Conservation (phyloP, 1,140 invertebrate genomes). For the Brachionus koreanus region DNA sequence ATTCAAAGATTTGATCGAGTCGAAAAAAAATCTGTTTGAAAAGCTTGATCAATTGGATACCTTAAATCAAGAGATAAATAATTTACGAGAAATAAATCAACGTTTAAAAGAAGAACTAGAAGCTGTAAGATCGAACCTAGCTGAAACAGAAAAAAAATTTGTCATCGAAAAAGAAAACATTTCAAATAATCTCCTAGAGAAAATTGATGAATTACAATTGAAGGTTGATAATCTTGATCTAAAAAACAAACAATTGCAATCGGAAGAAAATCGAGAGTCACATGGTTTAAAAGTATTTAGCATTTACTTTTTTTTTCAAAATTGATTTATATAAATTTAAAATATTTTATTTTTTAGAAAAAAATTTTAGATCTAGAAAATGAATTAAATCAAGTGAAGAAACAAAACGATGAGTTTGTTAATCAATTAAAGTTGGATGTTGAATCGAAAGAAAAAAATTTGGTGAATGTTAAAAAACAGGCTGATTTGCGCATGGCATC, state of each 20-base stretch:
- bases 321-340: not conserved
- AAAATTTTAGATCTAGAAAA: not conserved
- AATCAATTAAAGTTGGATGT: not conserved
- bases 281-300: not conserved
- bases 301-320: not conserved
- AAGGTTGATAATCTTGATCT: constrained; percentile 5
- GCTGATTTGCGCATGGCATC: constrained; percentile 1
- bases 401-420: not conserved
- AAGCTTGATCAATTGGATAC: not conserved
- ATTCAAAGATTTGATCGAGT: constrained; percentile 10
- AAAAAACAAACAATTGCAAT: not conserved
- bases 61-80: not conserved
- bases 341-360: constrained; percentile 6
- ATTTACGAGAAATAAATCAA: not conserved
- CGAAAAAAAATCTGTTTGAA: not conserved
- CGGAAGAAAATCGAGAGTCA: constrained; percentile 5
- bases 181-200: not conserved
- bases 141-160: not conserved
- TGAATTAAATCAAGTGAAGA: not conserved
- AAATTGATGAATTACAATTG: constrained; percentile 30
- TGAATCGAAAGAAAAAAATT: constrained; percentile 9
- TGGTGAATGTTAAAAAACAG: not conserved
- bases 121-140: not conserved
- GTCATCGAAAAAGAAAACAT: not conserved
- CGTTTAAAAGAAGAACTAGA: not conserved